These are phyloP conservation scores for Rhineura floridana DNA, from an alignment of 2,113 vertebrate species.

Conservation along the genomic window DNA sequence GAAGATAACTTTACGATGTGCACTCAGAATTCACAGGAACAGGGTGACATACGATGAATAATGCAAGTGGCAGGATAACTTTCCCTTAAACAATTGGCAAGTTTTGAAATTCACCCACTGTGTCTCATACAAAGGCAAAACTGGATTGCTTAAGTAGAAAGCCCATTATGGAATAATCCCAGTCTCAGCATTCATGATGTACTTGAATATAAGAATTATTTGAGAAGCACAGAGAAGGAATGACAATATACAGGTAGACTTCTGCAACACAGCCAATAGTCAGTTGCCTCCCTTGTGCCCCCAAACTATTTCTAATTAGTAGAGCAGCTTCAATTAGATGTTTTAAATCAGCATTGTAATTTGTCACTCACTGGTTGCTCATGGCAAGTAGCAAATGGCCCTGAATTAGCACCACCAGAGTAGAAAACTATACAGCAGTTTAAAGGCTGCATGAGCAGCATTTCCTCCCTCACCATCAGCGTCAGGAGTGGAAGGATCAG, in stretches of 20 bases:
- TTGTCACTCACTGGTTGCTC: not conserved
- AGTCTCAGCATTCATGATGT: not conserved
- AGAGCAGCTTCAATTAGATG: not conserved
- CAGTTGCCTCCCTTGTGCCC: not conserved
- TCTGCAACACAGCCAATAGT: not conserved
- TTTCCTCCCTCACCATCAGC: no score
- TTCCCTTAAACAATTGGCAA: constrained; percentile 24
- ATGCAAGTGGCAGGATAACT: constrained; percentile 47
- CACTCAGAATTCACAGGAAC: constrained; percentile 54
- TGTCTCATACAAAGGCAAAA: constrained; percentile 15
- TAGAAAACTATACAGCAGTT: not conserved
- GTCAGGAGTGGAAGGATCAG: not conserved
- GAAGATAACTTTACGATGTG: constrained; percentile 61
- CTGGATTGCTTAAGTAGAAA: not conserved
- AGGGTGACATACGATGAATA: constrained; percentile 50
- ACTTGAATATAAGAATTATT: constrained; percentile 18
- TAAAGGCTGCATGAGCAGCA: not conserved
- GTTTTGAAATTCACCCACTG: constrained; percentile 27
- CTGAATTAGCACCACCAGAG: not conserved
- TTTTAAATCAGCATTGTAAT: not conserved
- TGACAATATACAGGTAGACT: not conserved
- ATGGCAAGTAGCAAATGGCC: not conserved
- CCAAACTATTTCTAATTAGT: not conserved
- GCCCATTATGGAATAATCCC: not conserved
- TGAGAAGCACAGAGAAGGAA: not conserved